Base-by-base conservation (phyloP, 2,888 invertebrate species). In the Eumerus sabulonum region DNA sequence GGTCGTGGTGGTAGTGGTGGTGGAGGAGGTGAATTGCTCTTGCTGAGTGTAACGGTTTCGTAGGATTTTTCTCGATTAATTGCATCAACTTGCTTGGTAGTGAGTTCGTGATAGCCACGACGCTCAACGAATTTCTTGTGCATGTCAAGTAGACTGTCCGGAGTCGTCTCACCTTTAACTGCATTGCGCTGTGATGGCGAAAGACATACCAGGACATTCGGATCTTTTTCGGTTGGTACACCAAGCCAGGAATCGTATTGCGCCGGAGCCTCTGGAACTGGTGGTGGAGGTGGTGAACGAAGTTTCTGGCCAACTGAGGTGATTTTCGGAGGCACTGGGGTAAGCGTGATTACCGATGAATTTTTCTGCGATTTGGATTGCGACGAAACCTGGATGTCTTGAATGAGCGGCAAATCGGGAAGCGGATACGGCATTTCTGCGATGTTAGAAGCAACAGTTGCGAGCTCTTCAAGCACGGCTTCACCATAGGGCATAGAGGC, bases 121-220 rank as follows among this genome's bases (percentile, higher is more conserved):
- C 93, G 90, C 83, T 93, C 92, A n/a, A 92, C 86, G 86, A 92
- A 93, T 85, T 93, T 94, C 82, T 90, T 91, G 84, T 94, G 94
- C 82, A 93, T 91, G 84, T 94, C 93, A 2, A 93, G 88, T 50
- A 94, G 89, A 82, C 91, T 91, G 84, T 92, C 92, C 1, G 92
- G 91, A 82, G 91, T 91, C 44, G 53, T 71, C 82, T 72, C 71
- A 74, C 82, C 51, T 16, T 62, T 76, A 77, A 90, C 88, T 83
- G 90, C 90, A 27, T 85, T 85, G 51, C 90, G 89, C 85, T 94
- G 95, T 4, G 93, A 92, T 0, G 95, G 95, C 0, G 95, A 94
- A 11, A 95, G 89, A 84, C 93, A 94, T 7, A 93, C 90, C 66
- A 94, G 89, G 0, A 93, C 85, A 53, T 91, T 90, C 0, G 92